Base-by-base conservation (phyloP, 2,888 invertebrate genomes). In the Heteropelma amictum region DNA sequence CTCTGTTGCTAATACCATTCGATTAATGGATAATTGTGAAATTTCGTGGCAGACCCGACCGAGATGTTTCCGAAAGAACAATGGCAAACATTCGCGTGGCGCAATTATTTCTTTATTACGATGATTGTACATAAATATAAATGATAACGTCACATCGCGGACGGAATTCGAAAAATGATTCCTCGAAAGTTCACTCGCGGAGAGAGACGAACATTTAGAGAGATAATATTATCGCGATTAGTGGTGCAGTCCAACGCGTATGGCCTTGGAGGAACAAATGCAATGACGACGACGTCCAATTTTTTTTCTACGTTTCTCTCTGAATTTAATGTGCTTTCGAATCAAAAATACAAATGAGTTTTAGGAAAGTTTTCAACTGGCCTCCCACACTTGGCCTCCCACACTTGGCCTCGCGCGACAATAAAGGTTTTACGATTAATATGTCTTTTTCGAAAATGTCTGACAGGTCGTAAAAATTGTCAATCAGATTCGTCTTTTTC, bases 191-290 rank as follows among this genome's bases (percentile, higher is more conserved):
- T n/a, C n/a, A n/a, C n/a, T n/a, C n/a, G n/a, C n/a, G n/a, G n/a
- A n/a, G n/a, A n/a, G n/a, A n/a, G n/a, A n/a, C n/a, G n/a, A n/a
- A n/a, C n/a, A n/a, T n/a, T n/a, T n/a, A n/a, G n/a, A n/a, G n/a
- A n/a, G 47, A 47, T 47, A 33, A 42, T 47, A 61, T 35, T 47
- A 61, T 47, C 61, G 47, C 12, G 14, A 47, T 47, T 33, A 1
- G 21, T 61, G 61, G 33, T 23, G 61, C 33, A 61, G 47, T 61
- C 21, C 45, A 26, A 33, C n/a, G n/a, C n/a, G n/a, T 30, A 7
- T 47, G 45, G 35, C 45, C 47, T 47, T 61, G 33, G 5, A 47
- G 23, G 12, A 47, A 33, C 47, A 47, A 14, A 47, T 33, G 61
- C 3, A n/a, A 58, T 35, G 40, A 42, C 47, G 40, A 42, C 47